phyloP scores from a whole-genome alignment of 2,797 vertebrate genomes.

The Enteromius thamalakanensis region DNA sequence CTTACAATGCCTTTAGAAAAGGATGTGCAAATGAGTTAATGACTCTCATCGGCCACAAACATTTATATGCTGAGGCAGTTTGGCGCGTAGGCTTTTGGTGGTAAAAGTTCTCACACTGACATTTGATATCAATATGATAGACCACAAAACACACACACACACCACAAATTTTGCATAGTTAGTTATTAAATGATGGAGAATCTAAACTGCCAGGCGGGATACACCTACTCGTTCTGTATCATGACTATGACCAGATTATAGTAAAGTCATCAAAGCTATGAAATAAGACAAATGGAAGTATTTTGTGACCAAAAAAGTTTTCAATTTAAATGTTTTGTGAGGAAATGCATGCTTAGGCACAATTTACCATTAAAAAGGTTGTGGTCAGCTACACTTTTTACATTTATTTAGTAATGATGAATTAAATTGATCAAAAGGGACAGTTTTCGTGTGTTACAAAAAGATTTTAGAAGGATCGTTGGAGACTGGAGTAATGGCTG shows the following conservation, averaged over 20 bases:
- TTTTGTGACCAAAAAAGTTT: neutral
- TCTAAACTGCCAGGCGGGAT: slow-evolving; percentile 4
- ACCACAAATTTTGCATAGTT: slow-evolving; percentile 46
- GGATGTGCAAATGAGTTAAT: slow-evolving; percentile 30
- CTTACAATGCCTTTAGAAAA: slow-evolving; percentile 29
- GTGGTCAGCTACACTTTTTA: neutral
- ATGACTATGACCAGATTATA: neutral
- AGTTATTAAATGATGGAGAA: slow-evolving; percentile 10
- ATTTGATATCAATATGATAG: slow-evolving; percentile 47
- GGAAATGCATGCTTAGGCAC: neutral
- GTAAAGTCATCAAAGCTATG: neutral
- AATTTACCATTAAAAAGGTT: neutral
- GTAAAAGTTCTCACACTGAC: slow-evolving; percentile 34
- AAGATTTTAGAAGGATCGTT: neutral
- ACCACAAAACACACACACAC: slow-evolving; percentile 45
- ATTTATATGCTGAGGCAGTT: slow-evolving; percentile 1
- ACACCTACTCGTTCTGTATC: slow-evolving; percentile 1
- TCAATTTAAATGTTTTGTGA: neutral
- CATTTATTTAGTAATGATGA: neutral
- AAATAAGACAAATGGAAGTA: neutral
- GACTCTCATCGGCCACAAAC: slow-evolving; percentile 9
- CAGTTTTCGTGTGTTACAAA: neutral
- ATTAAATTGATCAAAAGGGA: neutral
- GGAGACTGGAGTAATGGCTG: neutral
- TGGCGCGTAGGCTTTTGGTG: slow-evolving; percentile 40